Percentiles rank a stretch among this genome's conserved stretches.
Evolutionary conservation across 2,888 invertebrate species (phyloP).

Genomic region (Molorchus minor): DNA sequence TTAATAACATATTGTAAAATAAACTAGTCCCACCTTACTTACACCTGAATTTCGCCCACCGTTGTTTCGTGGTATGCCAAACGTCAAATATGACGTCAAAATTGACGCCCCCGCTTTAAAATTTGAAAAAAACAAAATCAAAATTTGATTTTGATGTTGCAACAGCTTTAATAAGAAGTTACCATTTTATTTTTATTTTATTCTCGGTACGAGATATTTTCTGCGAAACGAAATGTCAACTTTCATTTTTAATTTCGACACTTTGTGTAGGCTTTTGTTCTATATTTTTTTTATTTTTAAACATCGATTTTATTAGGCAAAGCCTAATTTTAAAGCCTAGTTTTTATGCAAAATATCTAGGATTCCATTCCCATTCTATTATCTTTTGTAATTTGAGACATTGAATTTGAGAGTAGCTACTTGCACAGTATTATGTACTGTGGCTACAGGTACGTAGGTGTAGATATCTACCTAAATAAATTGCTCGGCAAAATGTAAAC

Average conservation of each 20-base stretch:
- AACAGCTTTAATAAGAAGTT: slow-evolving; percentile 7
- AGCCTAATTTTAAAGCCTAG: no score
- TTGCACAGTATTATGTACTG: no score
- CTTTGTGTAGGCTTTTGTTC: slow-evolving; percentile 1
- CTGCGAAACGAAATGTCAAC: not conserved
- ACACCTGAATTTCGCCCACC: slow-evolving; percentile 52
- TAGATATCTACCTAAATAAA: no score
- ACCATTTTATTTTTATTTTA: slow-evolving; percentile 16
- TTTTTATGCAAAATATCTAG: no score
- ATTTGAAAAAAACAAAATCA: slow-evolving; percentile 48
- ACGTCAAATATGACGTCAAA: slow-evolving; percentile 57
- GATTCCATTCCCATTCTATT: no score
- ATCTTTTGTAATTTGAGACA: no score
- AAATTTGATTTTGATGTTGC: slow-evolving; percentile 23
- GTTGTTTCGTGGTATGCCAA: slow-evolving; percentile 54
- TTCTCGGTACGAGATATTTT: slow-evolving; percentile 10
- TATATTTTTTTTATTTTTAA: slow-evolving; percentile 6
- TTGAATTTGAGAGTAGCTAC: no score
- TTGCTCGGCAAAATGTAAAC: no score
- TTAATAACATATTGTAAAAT: slow-evolving; percentile 18
- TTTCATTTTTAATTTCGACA: not conserved
- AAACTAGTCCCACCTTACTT: slow-evolving; percentile 22
- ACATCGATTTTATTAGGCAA: no score
- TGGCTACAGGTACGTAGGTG: no score
- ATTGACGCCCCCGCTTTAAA: slow-evolving; percentile 51